These are phyloP conservation scores for Podarcis raffonei DNA, from an alignment of 2,113 vertebrate genomes.

Conservation along the genomic window DNA sequence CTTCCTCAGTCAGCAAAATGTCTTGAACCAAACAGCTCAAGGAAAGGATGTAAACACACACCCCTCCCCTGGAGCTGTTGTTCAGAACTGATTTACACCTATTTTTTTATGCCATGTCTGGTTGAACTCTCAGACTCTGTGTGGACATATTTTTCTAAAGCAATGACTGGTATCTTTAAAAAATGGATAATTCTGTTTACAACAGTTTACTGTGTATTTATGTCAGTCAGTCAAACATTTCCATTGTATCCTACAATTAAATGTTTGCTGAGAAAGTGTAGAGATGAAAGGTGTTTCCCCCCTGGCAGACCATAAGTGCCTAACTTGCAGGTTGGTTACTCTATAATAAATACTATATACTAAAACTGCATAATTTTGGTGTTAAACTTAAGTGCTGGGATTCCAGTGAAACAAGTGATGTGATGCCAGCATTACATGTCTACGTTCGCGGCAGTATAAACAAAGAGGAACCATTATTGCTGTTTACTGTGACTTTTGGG, in stretches of 20 bases:
- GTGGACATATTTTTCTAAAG: neutral
- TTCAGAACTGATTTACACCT: neutral
- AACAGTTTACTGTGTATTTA: neutral
- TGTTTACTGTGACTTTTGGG: neutral
- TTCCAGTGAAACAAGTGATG: neutral
- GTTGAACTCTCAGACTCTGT: neutral
- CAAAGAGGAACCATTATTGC: neutral
- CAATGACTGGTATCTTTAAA: neutral
- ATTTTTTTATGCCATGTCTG: neutral
- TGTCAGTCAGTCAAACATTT: neutral
- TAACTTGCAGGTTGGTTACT: neutral
- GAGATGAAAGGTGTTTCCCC: neutral
- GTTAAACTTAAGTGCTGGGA: neutral
- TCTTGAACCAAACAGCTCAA: too few species aligned
- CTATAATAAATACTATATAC: neutral
- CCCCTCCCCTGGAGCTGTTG: neutral
- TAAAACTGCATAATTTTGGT: neutral
- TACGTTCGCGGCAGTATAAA: fast-evolving
- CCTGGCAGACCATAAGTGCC: neutral
- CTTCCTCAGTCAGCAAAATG: too few species aligned
- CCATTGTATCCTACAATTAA: neutral
- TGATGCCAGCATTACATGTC: neutral
- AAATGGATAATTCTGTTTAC: neutral
- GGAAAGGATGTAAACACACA: neutral
- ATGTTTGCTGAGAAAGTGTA: neutral